Conservation (phyloP, 2,113 vertebrate species). For the Vimba vimba region DNA sequence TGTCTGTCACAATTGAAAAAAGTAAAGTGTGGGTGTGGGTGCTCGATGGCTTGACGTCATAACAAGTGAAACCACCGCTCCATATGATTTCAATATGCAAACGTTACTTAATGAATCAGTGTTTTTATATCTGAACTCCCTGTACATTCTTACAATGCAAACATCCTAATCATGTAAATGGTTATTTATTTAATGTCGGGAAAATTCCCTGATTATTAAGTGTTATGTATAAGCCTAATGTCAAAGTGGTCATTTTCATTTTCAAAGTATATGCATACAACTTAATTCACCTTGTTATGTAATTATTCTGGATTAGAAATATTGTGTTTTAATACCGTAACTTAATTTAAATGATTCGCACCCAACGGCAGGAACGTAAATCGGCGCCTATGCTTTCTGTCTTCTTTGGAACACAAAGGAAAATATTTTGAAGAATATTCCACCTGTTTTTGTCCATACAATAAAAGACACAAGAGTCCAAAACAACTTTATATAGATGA, state of each 20-base stretch:
- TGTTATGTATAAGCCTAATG: no score
- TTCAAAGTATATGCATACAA: no score
- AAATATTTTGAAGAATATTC: neutral
- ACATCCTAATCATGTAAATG: neutral
- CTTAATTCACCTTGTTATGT: no score
- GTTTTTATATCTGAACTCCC: neutral
- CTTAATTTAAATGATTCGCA: no score
- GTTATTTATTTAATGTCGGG: no score
- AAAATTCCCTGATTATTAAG: no score
- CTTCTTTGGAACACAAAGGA: neutral
- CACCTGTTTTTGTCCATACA: neutral
- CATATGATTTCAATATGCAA: neutral
- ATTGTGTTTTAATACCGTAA: no score
- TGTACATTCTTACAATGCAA: neutral
- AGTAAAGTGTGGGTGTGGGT: conserved; percentile 37
- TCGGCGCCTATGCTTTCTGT: neutral
- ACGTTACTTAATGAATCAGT: neutral
- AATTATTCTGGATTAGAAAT: no score
- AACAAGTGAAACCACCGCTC: neutral
- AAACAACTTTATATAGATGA: neutral
- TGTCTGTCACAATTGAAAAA: conserved; percentile 52
- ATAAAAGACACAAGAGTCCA: no score
- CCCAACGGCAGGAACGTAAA: no score
- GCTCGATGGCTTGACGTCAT: neutral
- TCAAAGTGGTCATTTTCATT: no score